Conservation (phyloP, 2,113 vertebrate species). For the Romanogobio albipinnatus region DNA sequence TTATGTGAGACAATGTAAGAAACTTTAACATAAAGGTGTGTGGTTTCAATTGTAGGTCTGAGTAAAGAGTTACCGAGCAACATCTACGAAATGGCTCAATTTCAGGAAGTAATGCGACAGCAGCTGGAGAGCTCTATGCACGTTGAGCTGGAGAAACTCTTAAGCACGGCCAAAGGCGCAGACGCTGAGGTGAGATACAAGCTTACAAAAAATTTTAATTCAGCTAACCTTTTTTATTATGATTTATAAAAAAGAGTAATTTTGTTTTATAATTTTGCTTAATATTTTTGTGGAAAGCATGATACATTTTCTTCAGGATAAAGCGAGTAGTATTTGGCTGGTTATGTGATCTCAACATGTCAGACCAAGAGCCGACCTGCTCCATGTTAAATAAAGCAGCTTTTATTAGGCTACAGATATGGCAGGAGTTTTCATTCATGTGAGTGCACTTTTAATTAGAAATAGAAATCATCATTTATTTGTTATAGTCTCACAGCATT, state of each 20-base stretch:
- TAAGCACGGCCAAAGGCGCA: conserved; percentile 76
- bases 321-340: too few relatives aligned
- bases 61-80: conserved; percentile 80
- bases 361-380: background rate
- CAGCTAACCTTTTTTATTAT: too few relatives aligned
- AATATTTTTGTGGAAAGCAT: too few relatives aligned
- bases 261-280: too few relatives aligned
- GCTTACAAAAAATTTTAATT: background rate
- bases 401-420: background rate
- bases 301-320: too few relatives aligned
- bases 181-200: conserved; percentile 80
- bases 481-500: background rate
- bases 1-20: background rate
- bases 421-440: background rate
- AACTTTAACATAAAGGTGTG: background rate
- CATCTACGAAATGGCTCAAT: conserved; percentile 81
- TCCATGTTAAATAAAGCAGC: background rate
- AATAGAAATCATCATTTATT: background rate
- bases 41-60: conserved; percentile 76
- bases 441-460: background rate
- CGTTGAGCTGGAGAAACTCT: conserved; percentile 88
- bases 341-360: too few relatives aligned
- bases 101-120: conserved; percentile 95
- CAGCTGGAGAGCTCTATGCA: conserved; percentile 94
- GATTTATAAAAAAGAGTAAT: background rate